These are phyloP conservation scores for Bellardia bayeri DNA, from an alignment of 2,888 invertebrate genomes.

Conservation along the genomic window DNA sequence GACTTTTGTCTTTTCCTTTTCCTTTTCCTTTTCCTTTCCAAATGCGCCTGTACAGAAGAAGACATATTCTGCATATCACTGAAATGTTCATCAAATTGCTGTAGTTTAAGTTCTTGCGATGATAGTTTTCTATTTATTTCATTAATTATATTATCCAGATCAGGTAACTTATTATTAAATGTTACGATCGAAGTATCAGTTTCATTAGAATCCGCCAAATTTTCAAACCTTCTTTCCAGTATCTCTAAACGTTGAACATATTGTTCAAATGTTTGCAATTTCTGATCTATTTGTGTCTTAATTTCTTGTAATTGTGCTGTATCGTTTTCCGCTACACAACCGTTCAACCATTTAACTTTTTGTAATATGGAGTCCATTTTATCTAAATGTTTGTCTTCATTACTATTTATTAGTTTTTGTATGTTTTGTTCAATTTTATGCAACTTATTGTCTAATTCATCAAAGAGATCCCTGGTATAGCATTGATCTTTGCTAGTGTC, in stretches of 20 bases:
- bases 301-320: neutral
- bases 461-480: neutral
- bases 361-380: conserved; percentile 24
- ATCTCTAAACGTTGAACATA: neutral
- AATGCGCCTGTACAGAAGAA: neutral
- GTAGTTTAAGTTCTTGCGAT: conserved; percentile 13
- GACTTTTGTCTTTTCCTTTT: neutral
- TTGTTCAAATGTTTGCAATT: neutral
- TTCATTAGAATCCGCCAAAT: neutral
- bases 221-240: conserved; percentile 15
- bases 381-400: conserved; percentile 25
- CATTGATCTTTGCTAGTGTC: neutral
- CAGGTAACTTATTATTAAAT: neutral
- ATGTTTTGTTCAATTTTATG: conserved; percentile 20
- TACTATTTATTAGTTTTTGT: neutral
- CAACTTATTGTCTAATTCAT: conserved; percentile 11
- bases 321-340: neutral
- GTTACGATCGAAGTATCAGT: neutral
- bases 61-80: conserved; percentile 4
- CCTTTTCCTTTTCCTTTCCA: no score
- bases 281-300: neutral
- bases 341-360: neutral
- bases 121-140: neutral
- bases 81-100: neutral
- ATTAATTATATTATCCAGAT: neutral